Evolutionary conservation across 2,113 vertebrate species (phyloP).

Genomic region (Macquaria australasica): DNA sequence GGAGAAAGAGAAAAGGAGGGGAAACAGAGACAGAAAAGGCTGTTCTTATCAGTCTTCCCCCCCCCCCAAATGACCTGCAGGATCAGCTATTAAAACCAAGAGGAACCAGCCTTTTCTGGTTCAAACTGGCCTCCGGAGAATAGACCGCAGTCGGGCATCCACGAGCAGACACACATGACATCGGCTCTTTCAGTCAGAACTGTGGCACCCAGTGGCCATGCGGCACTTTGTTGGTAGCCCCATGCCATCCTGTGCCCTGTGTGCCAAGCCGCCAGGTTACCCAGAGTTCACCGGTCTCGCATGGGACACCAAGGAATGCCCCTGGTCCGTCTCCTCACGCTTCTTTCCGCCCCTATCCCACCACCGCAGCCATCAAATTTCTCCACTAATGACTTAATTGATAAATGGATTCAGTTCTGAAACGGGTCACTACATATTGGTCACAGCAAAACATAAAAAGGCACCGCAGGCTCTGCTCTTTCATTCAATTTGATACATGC

Average conservation of each 20-base stretch:
- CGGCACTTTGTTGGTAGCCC: constrained; percentile 49
- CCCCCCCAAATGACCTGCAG: constrained; percentile 51
- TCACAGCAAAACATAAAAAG: constrained; percentile 28
- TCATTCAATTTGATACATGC: not conserved
- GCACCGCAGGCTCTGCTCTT: not conserved
- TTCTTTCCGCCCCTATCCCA: constrained; percentile 24
- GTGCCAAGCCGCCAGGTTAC: constrained; percentile 68
- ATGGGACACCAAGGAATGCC: constrained; percentile 54
- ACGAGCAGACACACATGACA: constrained; percentile 29
- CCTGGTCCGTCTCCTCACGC: constrained; percentile 13
- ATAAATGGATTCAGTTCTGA: constrained; percentile 61
- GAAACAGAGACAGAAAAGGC: constrained; percentile 37
- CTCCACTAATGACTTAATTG: constrained; percentile 65
- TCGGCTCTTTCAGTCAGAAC: constrained; percentile 11
- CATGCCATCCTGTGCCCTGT: constrained; percentile 42
- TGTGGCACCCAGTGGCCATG: not conserved
- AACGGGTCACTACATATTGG: constrained; percentile 35
- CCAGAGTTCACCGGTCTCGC: constrained; percentile 74
- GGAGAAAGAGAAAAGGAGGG: constrained; percentile 21
- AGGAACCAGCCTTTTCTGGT: constrained; percentile 51
- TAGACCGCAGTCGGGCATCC: constrained; percentile 23
- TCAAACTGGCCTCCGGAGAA: constrained; percentile 54
- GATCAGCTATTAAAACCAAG: constrained; percentile 61
- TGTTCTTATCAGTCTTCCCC: constrained; percentile 54
- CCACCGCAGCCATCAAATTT: constrained; percentile 47